phyloP scores from a whole-genome alignment of 2,113 vertebrate genomes.

The Chaetura pelagica region DNA sequence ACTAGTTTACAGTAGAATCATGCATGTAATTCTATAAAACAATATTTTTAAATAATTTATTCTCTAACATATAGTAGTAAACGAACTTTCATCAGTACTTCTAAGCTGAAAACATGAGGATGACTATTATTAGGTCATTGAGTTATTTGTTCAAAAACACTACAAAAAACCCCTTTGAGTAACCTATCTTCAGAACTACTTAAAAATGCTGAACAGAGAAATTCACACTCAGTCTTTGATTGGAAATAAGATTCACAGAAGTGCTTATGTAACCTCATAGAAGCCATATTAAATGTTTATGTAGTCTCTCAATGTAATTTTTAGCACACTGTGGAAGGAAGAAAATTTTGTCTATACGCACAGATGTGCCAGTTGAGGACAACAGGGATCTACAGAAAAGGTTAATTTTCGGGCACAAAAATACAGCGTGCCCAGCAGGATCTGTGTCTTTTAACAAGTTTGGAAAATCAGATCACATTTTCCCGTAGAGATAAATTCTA shows the following conservation, averaged over 20 bases:
- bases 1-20: neutral
- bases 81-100: neutral
- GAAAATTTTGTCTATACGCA: neutral
- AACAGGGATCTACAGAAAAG: neutral
- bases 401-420: neutral
- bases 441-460: neutral
- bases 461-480: neutral
- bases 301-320: neutral
- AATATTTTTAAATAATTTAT: neutral
- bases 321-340: neutral
- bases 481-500: neutral
- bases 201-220: neutral
- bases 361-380: neutral
- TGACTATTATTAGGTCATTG: neutral
- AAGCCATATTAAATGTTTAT: neutral
- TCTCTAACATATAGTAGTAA: neutral
- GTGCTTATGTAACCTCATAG: neutral
- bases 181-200: neutral
- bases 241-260: neutral
- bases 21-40: neutral
- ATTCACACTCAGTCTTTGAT: neutral
- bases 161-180: neutral
- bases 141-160: neutral
- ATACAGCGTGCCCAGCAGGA: neutral
- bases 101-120: neutral